phyloP scores from a whole-genome alignment of 2,113 vertebrate species.

The Peromyscus californicus region DNA sequence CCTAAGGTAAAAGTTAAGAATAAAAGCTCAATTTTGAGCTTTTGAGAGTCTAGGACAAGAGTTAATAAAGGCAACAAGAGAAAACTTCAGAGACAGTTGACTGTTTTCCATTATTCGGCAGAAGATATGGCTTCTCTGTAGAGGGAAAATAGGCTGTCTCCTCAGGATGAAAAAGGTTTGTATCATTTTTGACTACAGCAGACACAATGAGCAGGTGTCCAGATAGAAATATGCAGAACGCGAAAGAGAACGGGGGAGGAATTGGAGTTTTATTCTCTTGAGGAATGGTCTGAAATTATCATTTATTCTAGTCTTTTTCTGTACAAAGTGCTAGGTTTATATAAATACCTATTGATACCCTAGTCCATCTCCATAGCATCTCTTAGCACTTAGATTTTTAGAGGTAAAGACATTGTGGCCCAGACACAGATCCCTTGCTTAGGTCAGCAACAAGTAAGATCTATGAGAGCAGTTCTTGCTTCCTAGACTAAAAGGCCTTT shows the following conservation, averaged over 20 bases:
- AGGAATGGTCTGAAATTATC: background rate
- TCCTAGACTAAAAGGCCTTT: background rate
- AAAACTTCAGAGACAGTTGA: background rate
- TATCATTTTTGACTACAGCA: background rate
- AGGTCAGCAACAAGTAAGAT: background rate
- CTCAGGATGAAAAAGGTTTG: background rate
- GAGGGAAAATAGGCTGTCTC: background rate
- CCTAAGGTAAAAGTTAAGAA: background rate
- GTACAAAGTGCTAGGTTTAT: background rate
- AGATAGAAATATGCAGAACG: background rate
- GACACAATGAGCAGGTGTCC: background rate
- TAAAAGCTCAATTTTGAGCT: background rate
- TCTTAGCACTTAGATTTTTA: constrained; percentile 6
- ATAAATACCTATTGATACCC: background rate
- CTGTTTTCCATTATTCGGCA: background rate
- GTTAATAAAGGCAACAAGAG: background rate
- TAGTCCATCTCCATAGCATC: background rate
- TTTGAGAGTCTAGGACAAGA: background rate
- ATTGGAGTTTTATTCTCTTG: background rate
- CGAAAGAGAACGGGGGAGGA: background rate
- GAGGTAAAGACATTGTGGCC: background rate
- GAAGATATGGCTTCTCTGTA: background rate
- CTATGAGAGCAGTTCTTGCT: background rate
- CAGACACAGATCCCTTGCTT: background rate
- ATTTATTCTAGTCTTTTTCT: background rate